Conservation (phyloP, 2,113 vertebrate genomes). For the Campylomormyrus numenius region DNA sequence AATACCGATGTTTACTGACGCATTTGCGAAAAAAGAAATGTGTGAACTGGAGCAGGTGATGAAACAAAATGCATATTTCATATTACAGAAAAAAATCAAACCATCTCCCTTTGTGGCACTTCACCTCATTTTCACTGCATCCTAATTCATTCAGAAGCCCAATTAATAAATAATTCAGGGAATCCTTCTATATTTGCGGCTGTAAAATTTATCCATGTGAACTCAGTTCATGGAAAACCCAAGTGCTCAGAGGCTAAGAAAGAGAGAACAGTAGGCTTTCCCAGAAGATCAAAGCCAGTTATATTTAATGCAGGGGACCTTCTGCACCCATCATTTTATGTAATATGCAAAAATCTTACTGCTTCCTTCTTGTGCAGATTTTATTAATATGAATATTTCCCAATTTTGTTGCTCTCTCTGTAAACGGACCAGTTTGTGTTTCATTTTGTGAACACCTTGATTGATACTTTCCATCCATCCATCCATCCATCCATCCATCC, state of each 20-base stretch:
- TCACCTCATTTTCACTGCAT: neutral
- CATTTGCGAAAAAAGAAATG: neutral
- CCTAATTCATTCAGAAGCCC: neutral
- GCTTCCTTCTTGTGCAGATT: neutral
- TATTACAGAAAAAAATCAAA: neutral
- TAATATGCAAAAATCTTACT: neutral
- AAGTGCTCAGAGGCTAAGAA: neutral
- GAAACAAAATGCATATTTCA: neutral
- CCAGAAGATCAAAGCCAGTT: neutral
- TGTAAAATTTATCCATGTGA: neutral
- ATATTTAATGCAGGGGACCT: neutral
- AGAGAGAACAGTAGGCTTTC: neutral
- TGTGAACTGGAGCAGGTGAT: neutral
- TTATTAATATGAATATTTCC: neutral
- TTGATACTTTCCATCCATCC: neutral
- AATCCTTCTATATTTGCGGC: neutral
- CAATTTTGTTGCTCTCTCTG: neutral
- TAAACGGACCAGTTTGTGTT: neutral
- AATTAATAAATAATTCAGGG: conserved; percentile 13
- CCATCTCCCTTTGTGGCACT: neutral
- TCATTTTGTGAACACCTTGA: neutral
- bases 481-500: neutral
- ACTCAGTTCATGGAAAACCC: neutral
- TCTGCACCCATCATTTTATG: neutral
- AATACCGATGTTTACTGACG: neutral